Percentiles rank a stretch among this genome's conserved stretches.
These are phyloP conservation scores for Dipus sagitta DNA, from an alignment of 2,797 vertebrate genomes.

Conservation along the genomic window DNA sequence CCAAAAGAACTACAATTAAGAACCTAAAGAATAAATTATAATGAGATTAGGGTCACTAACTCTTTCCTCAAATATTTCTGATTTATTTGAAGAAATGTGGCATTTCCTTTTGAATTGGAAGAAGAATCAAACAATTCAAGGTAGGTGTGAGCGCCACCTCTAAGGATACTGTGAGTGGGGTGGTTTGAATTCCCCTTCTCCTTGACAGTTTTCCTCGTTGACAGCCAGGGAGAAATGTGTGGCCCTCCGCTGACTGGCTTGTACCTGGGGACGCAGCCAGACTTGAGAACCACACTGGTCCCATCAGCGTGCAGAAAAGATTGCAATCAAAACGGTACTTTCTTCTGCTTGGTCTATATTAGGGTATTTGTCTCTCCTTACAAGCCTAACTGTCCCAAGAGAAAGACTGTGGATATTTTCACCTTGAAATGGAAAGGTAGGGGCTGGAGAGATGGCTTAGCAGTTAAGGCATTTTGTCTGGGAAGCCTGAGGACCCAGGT, in stretches of 20 bases:
- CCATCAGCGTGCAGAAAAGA: background rate
- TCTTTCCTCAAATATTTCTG: background rate
- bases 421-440: background rate
- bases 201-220: background rate
- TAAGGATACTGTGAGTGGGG: background rate
- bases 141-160: background rate
- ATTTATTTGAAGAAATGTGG: background rate
- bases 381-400: background rate
- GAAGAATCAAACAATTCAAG: background rate
- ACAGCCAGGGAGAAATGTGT: background rate
- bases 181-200: background rate
- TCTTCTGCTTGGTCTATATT: slow-evolving; percentile 11
- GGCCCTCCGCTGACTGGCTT: background rate
- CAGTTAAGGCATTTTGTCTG: no score
- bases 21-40: background rate
- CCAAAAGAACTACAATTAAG: background rate
- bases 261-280: no score
- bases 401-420: background rate
- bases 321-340: background rate
- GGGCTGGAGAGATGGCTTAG: no score
- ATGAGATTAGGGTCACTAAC: background rate
- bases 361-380: background rate
- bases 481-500: no score
- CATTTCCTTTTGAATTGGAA: background rate
- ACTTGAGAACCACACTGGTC: no score